These are phyloP conservation scores for Holocentrus rufus DNA, from an alignment of 2,797 vertebrate genomes.

Conservation along the genomic window DNA sequence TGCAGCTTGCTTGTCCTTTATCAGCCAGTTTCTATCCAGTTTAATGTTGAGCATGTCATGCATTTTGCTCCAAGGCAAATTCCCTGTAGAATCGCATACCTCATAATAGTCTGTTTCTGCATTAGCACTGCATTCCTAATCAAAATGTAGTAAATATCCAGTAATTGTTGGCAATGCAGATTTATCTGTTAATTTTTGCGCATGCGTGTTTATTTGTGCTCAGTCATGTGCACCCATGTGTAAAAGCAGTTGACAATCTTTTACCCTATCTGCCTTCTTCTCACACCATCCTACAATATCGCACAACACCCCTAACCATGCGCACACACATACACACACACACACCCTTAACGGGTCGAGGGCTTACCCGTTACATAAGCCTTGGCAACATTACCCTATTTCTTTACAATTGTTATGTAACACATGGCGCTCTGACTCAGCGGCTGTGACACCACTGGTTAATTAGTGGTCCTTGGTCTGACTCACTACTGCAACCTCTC, in stretches of 20 bases:
- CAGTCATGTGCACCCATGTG: neutral
- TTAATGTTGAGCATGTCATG: no score
- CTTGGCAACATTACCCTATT: neutral
- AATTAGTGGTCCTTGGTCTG: neutral
- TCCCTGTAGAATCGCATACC: no score
- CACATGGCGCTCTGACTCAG: constrained; percentile 4
- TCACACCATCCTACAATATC: neutral
- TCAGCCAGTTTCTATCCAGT: no score
- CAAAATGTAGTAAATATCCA: constrained; percentile 30
- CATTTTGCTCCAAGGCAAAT: no score
- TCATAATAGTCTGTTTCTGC: no score
- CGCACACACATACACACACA: neutral
- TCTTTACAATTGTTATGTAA: neutral
- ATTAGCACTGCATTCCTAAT: neutral
- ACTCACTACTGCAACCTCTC: neutral
- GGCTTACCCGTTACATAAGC: constrained; percentile 8
- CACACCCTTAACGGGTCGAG: neutral
- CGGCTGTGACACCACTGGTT: neutral
- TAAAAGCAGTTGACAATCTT: neutral
- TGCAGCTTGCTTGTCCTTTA: no score
- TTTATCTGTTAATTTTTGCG: no score
- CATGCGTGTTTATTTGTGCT: constrained; percentile 2
- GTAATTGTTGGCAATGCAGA: neutral
- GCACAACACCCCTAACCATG: neutral
- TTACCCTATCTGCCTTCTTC: no score